A percentile compares a stretch with the other conserved stretches of the same genome.
These are phyloP conservation scores for Odontamblyopus lacepedii DNA, from an alignment of 2,797 vertebrate species.

Conservation along the genomic window DNA sequence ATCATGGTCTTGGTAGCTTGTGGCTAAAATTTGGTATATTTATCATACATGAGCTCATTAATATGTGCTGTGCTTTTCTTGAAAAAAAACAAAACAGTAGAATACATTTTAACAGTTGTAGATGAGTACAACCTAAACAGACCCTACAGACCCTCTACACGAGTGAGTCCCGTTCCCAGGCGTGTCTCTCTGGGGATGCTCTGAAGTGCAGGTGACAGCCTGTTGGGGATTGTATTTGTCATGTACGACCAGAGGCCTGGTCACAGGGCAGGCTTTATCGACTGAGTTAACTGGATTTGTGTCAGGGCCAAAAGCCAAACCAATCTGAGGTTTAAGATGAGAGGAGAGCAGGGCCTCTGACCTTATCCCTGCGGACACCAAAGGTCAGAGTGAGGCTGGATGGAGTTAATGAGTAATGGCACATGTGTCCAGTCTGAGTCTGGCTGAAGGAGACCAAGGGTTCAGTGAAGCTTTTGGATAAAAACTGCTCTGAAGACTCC, in stretches of 20 bases:
- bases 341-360: neutral
- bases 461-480: no score
- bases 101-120: no score
- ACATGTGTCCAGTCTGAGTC: neutral
- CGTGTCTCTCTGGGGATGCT: neutral
- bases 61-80: no score
- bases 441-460: neutral
- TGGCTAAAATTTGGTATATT: no score
- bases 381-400: neutral
- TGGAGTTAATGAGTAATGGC: neutral
- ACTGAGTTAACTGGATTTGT: slow-evolving; percentile 4
- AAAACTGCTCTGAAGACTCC: no score
- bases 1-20: no score
- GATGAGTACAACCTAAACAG: no score
- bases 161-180: no score
- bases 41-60: no score
- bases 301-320: neutral
- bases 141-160: no score
- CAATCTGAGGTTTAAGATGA: neutral
- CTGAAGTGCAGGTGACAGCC: neutral
- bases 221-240: neutral
- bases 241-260: neutral
- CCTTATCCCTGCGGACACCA: neutral
- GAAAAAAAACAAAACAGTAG: no score
- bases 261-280: neutral